A percentile compares a stretch with the other conserved stretches of the same genome.
phyloP scores from a whole-genome alignment of 2,113 vertebrate species.

The Tympanuchus pallidicinctus region DNA sequence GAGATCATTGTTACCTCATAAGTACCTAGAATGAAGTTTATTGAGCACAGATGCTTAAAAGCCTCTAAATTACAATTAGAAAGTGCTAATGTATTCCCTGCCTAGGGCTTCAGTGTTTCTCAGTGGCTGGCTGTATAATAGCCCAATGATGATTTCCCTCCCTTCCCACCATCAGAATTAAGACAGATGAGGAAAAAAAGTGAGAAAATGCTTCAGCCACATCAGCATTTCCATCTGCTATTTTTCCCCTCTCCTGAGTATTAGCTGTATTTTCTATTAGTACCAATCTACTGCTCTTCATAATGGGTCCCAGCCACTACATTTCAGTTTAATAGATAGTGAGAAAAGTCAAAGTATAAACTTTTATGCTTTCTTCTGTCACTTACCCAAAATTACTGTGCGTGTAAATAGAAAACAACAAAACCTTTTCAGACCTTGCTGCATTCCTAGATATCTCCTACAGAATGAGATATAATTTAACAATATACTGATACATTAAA shows the following conservation, averaged over 20 bases:
- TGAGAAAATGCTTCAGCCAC: background rate
- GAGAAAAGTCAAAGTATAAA: no score
- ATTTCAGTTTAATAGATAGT: background rate
- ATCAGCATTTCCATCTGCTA: accelerated
- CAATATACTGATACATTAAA: background rate
- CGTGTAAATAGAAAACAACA: background rate
- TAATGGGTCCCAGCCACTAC: background rate
- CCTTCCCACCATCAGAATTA: background rate
- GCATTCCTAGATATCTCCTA: background rate
- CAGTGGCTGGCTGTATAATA: background rate
- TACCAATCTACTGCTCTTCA: background rate
- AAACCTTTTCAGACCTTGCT: background rate
- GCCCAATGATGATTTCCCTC: background rate
- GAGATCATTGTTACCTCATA: background rate
- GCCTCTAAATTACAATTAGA: background rate
- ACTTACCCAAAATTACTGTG: background rate
- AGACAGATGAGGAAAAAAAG: background rate
- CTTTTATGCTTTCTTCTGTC: background rate
- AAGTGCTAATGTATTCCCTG: background rate
- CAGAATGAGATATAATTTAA: background rate
- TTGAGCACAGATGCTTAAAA: background rate
- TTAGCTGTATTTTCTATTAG: background rate
- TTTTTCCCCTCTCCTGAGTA: background rate
- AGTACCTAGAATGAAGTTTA: background rate
- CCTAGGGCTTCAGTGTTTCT: background rate